Evolutionary conservation across 35 echinoderm and acorn worm genomes (phyloP).

Genomic region (Ophioderma brevispina): DNA sequence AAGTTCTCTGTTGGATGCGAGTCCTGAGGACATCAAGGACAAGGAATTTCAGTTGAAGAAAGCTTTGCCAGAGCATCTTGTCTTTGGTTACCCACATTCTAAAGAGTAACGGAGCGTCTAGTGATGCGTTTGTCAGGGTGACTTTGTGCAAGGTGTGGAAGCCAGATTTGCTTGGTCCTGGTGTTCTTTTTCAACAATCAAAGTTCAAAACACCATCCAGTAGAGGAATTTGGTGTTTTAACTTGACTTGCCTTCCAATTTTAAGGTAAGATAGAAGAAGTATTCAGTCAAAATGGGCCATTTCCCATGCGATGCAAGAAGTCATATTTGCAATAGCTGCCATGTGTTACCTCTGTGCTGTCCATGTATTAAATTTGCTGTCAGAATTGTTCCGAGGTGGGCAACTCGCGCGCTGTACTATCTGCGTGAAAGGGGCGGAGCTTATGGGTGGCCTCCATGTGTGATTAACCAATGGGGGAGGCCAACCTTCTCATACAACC

Average conservation of each 20-base stretch:
- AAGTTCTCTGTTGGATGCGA: background rate
- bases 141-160: slow-evolving; percentile 80
- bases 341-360: background rate
- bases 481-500: no score
- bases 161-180: slow-evolving; percentile 42
- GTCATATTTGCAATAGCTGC: background rate
- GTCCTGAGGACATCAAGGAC: background rate
- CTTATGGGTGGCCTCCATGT: no score
- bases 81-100: background rate
- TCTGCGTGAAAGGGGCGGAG: no score
- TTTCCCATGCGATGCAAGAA: no score
- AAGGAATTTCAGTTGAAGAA: background rate
- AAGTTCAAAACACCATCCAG: background rate
- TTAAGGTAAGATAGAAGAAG: slow-evolving; percentile 57
- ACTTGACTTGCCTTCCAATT: slow-evolving; percentile 69
- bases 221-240: slow-evolving; percentile 46
- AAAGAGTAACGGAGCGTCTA: background rate
- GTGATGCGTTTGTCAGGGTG: slow-evolving; percentile 46
- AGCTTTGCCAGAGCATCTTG: background rate
- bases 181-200: slow-evolving; percentile 62
- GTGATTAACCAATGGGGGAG: no score
- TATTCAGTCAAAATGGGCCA: no score
- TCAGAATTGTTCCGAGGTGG: no score
- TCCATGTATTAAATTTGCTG: background rate
- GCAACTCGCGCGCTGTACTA: no score